Conservation (phyloP, 35 echinoderm and acorn worm species). For the Lytechinus pictus region DNA sequence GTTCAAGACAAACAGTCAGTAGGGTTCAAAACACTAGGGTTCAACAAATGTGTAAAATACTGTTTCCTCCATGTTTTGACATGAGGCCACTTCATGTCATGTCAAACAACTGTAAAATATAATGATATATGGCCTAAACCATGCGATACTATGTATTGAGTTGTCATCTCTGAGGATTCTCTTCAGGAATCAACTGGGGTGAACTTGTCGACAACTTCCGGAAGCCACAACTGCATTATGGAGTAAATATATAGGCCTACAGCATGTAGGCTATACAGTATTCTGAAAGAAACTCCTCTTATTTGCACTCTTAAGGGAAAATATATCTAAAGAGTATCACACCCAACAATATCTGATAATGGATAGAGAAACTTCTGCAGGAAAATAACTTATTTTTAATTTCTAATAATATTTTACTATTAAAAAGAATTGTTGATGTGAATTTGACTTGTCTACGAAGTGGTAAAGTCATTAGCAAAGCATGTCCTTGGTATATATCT, state of each 20-base stretch:
- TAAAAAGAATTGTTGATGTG: no score
- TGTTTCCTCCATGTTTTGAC: background rate
- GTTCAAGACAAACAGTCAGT: background rate
- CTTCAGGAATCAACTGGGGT: background rate
- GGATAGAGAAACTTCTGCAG: no score
- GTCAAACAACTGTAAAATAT: background rate
- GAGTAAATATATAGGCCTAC: background rate
- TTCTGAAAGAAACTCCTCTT: background rate
- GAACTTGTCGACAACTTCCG: background rate
- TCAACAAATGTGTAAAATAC: background rate
- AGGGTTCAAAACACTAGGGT: background rate
- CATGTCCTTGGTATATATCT: no score
- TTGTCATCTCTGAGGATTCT: background rate
- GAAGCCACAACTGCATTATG: background rate
- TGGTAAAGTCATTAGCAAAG: no score
- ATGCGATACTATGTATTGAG: background rate
- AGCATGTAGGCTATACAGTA: background rate
- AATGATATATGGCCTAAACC: background rate
- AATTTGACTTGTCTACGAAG: no score
- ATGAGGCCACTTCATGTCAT: background rate
- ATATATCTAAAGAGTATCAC: no score
- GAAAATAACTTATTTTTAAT: no score
- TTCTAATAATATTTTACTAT: no score
- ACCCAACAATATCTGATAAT: no score
- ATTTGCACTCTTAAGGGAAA: background rate